Evolutionary conservation across 2,888 invertebrate genomes (phyloP), one percentile per base, ranked within the genome.

Genomic region (Encarsia formosa): DNA sequence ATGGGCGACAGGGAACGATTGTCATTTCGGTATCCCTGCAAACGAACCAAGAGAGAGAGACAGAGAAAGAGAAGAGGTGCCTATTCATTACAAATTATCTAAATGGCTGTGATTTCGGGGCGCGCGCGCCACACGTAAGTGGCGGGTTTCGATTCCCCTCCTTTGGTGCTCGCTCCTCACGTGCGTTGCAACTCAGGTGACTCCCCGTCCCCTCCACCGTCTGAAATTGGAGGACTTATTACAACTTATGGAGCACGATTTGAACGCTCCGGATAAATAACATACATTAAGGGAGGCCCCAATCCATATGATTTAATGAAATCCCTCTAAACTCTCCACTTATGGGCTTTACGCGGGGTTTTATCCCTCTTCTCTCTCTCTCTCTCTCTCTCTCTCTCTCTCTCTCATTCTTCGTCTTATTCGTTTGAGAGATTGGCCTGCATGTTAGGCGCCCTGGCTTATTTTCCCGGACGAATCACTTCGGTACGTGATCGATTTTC

Each of bases 41-140:
- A 13, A 16, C 32, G 15, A 38, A 42, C 11, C 18, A n/a, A 15
- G 15, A 26, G 5, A 34, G 8, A 22, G 31, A 29, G 32, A 19
- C 8, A 18, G 16, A 24, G 42, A 9, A 8, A 49, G 38, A 13
- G 23, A n/a, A 42, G 47, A 46, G 41, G 66, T 71, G 75, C 75
- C 78, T 79, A 78, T 79, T 78, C 78, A 79, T 79, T 78, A 78
- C 76, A 76, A 79, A 79, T 79, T 79, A 78, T 77, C 76, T 71
- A 76, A 76, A 79, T 79, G 77, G 78, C 78, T 77, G 77, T 79
- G 76, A 79, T 79, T 78, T 75, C 67, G 73, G 69, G 64, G 64
- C 66, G 67, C 68, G 68, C 68, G 22, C 34, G 40, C 52, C 46
- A 49, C 71, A 70, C 71, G 65, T 74, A 74, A 74, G 73, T 73